Base-by-base conservation (phyloP, 2,113 vertebrate genomes). In the Mionectes macconnelli region DNA sequence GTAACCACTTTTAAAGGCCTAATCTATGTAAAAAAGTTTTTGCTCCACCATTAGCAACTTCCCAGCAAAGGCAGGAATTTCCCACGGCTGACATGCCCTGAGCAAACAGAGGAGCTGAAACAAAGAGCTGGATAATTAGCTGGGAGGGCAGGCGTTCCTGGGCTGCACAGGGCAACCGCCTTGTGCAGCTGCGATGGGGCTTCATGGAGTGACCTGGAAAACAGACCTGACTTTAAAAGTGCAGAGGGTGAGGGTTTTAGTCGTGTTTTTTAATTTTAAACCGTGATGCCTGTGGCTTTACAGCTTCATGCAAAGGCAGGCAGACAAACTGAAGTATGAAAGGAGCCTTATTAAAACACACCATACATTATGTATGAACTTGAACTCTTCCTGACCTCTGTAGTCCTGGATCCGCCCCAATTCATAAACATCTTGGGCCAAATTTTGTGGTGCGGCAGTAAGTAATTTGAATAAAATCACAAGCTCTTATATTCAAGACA, bases 321-420 rank as follows among this genome's bases (percentile, higher is more conserved):
- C 88, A 96, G 84, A 88, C 92, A 95, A 93, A 94, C 94, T 75
- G 42, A 57, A 91, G 95, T 87, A 95, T 95, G 92, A 96, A 97
- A 97, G 80, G 73, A 82, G 93, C 92, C 94, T 97, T 97, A 96
- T 98, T 97, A 97, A 97, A 97, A 91, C 87, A 83, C 2, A 4
- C 60, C 93, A 96, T 97, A 89, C 96, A 97, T 97, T 97, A 97
- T 97, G 97, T 92, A 97, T 97, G 94, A 96, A 93, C 95, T 73
- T 97, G 97, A 96, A 97, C 98, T 98, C 88, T 84, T 89, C 87
- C 60, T 97, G 97, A 98, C 98, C 98, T 97, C 90, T 23, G 4
- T 23, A 95, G 64, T 94, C 78, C 93, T 98, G 97, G 96, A 97
- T 93, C 76, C 6, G 3, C 92, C 96, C 92, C 97, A 97, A 92